Percentiles rank a stretch among this genome's conserved stretches.
Conservation (phyloP, 2,797 vertebrate genomes). For the Numenius phaeopus region DNA sequence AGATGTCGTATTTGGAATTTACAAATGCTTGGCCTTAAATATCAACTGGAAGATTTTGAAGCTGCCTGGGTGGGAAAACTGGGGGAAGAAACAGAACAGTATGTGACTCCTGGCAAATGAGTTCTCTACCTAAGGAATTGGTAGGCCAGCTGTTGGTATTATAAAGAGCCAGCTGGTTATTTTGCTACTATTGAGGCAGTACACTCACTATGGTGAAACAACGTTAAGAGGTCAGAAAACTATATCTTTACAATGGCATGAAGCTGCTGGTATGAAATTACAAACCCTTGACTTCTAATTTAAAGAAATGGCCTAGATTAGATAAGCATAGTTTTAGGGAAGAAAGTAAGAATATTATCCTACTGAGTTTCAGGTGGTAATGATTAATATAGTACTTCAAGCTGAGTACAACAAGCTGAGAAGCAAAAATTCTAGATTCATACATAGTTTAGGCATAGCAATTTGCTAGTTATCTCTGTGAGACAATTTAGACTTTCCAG, state of each 20-base stretch:
- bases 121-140: neutral
- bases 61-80: neutral
- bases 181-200: neutral
- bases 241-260: neutral
- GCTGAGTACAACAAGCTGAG: neutral
- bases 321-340: neutral
- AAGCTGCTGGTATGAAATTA: neutral
- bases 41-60: neutral
- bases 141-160: neutral
- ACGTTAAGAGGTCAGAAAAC: neutral
- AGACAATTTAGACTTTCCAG: neutral
- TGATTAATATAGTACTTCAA: neutral
- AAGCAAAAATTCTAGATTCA: neutral
- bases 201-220: neutral
- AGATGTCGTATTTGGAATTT: neutral
- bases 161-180: neutral
- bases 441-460: neutral
- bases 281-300: neutral
- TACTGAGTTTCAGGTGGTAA: neutral
- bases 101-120: neutral
- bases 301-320: neutral
- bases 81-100: neutral
- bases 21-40: neutral
- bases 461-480: neutral
- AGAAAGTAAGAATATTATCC: neutral